Conservation (phyloP, 2,113 vertebrate genomes). For the Lampris incognitus region DNA sequence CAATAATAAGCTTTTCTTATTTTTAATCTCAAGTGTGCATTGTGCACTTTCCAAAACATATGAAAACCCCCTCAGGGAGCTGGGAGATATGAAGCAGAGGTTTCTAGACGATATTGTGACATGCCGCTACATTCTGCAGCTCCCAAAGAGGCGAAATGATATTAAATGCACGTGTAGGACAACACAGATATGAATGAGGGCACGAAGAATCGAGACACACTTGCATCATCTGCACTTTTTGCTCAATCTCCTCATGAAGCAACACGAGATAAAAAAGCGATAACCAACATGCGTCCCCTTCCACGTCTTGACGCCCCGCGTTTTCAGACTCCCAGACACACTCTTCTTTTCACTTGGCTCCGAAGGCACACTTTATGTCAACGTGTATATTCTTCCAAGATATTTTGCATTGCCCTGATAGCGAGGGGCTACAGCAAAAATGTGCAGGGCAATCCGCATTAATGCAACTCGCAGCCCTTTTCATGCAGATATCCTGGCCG, state of each 20-base stretch:
- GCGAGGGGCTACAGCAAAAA: slow-evolving; percentile 4
- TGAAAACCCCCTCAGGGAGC: not conserved
- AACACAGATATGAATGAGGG: not conserved
- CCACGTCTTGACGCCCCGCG: not conserved
- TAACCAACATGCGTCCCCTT: not conserved
- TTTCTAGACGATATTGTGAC: not conserved
- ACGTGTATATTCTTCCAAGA: not conserved
- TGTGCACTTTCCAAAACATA: not conserved
- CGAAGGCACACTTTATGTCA: not conserved
- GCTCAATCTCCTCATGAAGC: not conserved
- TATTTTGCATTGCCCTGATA: slow-evolving; percentile 12
- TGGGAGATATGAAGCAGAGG: not conserved
- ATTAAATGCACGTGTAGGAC: not conserved
- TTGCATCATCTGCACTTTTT: not conserved
- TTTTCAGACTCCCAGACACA: not conserved
- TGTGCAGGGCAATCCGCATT: slow-evolving; percentile 27
- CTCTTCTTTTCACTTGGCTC: not conserved
- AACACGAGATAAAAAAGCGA: not conserved
- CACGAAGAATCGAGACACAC: not conserved
- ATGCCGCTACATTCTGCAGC: not conserved
- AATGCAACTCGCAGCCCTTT: slow-evolving; percentile 17
- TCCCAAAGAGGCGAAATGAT: no score
- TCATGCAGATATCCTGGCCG: slow-evolving; percentile 40
- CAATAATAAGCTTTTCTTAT: no score
- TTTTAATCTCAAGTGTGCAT: no score